Conservation (phyloP, 2,888 invertebrate genomes). For the Carterocephalus palaemon region DNA sequence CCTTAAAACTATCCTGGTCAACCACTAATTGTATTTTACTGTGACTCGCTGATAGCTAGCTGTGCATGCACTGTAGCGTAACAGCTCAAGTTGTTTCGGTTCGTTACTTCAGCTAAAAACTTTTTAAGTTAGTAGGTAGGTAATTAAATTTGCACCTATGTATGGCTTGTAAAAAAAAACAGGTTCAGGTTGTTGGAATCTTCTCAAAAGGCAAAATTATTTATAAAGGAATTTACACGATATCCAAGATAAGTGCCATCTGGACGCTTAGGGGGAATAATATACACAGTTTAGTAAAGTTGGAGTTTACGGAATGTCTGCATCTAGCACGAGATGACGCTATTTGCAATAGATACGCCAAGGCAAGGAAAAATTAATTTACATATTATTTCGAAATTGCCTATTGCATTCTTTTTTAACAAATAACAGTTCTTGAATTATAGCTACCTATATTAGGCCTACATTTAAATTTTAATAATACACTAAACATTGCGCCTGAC, state of each 20-base stretch:
- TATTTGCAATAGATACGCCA: too few species aligned
- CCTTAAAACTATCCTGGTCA: too few species aligned
- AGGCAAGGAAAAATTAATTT: too few species aligned
- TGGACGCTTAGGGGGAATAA: not conserved
- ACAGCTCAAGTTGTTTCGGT: conserved; percentile 57
- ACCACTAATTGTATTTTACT: conserved; percentile 6
- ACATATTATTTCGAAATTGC: too few species aligned
- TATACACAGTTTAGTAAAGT: not conserved
- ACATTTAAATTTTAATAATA: too few species aligned
- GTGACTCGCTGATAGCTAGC: conserved; percentile 29
- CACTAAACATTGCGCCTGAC: too few species aligned
- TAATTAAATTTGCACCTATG: conserved; percentile 8
- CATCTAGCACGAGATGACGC: conserved; percentile 6
- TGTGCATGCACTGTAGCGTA: conserved; percentile 49
- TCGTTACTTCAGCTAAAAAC: conserved; percentile 55
- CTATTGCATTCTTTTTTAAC: too few species aligned
- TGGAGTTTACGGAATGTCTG: not conserved
- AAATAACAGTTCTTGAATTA: too few species aligned
- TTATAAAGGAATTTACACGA: not conserved
- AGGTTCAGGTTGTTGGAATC: too few species aligned
- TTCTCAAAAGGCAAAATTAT: not conserved
- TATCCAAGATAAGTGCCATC: conserved; percentile 8
- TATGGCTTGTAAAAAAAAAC: too few species aligned
- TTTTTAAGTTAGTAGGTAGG: conserved; percentile 6
- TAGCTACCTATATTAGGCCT: too few species aligned